Evolutionary conservation across 2,797 vertebrate species (phyloP).

Genomic region (Vultur gryphus): DNA sequence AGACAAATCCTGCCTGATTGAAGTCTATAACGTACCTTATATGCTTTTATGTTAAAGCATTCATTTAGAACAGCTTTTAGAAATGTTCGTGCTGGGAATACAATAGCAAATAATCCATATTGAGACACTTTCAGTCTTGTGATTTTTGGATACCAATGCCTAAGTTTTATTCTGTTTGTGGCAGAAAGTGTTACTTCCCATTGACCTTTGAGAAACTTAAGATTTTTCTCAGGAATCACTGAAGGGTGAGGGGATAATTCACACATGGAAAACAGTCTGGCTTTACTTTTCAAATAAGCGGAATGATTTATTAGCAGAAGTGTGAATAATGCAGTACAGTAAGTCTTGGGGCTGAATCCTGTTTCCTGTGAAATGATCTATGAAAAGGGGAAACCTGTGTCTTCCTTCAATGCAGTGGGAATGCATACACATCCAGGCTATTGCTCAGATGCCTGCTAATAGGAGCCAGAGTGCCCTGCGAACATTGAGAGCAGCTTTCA

Average conservation of each 20-base stretch:
- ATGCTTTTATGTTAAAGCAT: neutral
- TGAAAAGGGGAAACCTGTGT: constrained; percentile 9
- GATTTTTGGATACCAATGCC: neutral
- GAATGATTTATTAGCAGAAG: constrained; percentile 41
- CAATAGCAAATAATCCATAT: neutral
- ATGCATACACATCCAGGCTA: neutral
- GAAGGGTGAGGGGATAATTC: neutral
- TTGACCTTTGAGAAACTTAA: neutral
- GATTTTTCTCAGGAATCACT: neutral
- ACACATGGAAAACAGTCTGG: constrained; percentile 9
- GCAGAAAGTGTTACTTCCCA: neutral
- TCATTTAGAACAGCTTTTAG: neutral
- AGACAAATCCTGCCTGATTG: neutral
- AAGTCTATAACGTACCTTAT: neutral
- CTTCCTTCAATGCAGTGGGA: neutral
- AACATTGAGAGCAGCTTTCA: neutral
- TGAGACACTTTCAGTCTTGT: neutral
- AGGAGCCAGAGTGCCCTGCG: neutral
- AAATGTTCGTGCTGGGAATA: neutral
- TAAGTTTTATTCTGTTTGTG: neutral
- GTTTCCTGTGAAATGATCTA: constrained; percentile 39
- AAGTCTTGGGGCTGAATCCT: constrained; percentile 3
- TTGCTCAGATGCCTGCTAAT: constrained; percentile 11
- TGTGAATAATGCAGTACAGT: neutral
- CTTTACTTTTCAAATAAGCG: constrained; percentile 22